Base-by-base conservation (phyloP, 1,140 invertebrate genomes). In the Heliconius congener region DNA sequence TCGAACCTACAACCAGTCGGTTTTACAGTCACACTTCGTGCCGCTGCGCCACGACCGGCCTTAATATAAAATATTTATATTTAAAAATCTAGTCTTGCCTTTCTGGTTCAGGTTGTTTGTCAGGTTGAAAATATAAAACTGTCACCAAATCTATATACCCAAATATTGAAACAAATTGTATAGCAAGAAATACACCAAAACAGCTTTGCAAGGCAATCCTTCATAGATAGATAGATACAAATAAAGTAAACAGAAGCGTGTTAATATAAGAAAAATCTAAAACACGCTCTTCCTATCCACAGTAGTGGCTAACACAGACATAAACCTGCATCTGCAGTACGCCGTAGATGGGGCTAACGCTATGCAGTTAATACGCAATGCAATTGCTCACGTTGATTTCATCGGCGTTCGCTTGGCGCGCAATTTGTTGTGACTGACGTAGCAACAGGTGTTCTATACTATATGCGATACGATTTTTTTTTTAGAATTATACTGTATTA, bases 381-480 rank as follows among this genome's bases (percentile, higher is more conserved):
- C 81, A 77, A 82, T 77, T 73, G 76, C 72, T 81, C 76, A 78
- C 46, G 78, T 80, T 60, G 42, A 34, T 71, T 34, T 75, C 71
- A 80, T 77, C 81, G 76, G 57, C 66, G 74, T 73, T 73, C 73
- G 78, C 74, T 80, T 80, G 77, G 75, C 39, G 42, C 50, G 70
- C 81, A 82, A 82, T 82, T 82, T 82, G 81, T 82, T 82, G 78
- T 78, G 60, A 80, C 77, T 82, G 81, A 82, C 81, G 78, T 37
- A 77, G 72, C 78, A 77, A 79, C 81, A 80, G 52, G 76, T 78
- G 23, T 23, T 39, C 37, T 71, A 34, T 8, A 78, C 16, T 30
- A 1, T 18, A 52, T 50, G 27, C 70, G 72, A 73, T 66, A 55
- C 71, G 77, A 78, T 78, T 18, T 66, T 13, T 8, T 57, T n/a